Evolutionary conservation across 1,140 invertebrate genomes (phyloP), one percentile per base, ranked within the genome.

Genomic region (Drosophila willistoni): DNA sequence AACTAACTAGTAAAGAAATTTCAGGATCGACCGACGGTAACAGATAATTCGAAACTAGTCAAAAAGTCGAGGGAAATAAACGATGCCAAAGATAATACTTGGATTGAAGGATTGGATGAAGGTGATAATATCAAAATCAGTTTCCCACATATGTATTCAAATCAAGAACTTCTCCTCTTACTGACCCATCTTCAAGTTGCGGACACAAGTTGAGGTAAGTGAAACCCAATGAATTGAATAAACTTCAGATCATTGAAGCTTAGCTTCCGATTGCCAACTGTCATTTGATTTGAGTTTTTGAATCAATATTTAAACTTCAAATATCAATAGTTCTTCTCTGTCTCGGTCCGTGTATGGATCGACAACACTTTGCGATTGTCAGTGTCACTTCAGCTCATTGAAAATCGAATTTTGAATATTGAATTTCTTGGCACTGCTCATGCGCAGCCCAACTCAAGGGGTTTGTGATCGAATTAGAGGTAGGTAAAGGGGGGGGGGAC

Each of bases 401-500:
- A 51, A 51, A 51, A 51, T 51, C 9, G 17, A 51, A 22, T 22
- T 51, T 51, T 22, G 44, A 19, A 19, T 47, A 19, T 47, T 47
- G 2, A n/a, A 51, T 51, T 51, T 51, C 44, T 51, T 51, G 44
- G 44, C 44, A 51, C 17, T 14, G 44, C 7, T 17, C 44, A 51
- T 51, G 44, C 10, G 17, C 17, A 51, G 9, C 44, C 9, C 44
- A 19, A 22, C 44, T 4, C 7, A 19, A 22, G 44, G 14, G 44
- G 10, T 3, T 47, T 47, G 44, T 47, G 44, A 19, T 47, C 17
- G 44, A 29, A 29, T 29, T 9, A 12, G 44, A 19, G 44, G 44
- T 68, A 33, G n/a, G n/a, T n/a, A 68, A 66, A 66, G 51, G 44
- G 14, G 14, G 51, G 44, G 14, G 14, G 57, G 66, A 66, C 29